Evolutionary conservation across 2,797 vertebrate genomes (phyloP).

Genomic region (Gallinago stenura): DNA sequence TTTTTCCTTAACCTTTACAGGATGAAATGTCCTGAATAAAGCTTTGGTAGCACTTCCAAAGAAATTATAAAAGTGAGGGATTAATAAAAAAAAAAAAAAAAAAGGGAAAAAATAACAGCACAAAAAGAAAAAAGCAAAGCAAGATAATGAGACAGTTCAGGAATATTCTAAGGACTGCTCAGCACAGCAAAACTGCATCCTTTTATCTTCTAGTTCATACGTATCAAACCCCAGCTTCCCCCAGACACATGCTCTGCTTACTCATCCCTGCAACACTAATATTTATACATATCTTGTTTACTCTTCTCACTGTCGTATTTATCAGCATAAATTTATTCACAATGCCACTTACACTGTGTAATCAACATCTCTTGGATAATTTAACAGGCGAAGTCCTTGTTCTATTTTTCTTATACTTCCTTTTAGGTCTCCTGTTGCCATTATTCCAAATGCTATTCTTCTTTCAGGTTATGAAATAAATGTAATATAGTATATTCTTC

Average conservation of each 20-base stretch:
- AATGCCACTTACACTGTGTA: conserved; percentile 83
- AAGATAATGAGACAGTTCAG: not conserved
- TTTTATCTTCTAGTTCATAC: not conserved
- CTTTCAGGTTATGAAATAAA: conserved; percentile 35
- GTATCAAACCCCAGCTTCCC: not conserved
- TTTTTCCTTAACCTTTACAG: not conserved
- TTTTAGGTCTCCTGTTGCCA: conserved; percentile 90
- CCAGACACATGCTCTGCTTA: not conserved
- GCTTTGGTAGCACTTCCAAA: not conserved
- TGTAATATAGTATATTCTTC: not conserved
- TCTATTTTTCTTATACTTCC: conserved; percentile 90
- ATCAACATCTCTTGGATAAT: conserved; percentile 88
- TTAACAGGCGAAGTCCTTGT: conserved; percentile 85
- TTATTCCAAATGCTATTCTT: conserved; percentile 50
- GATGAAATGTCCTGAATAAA: not conserved
- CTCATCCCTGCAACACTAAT: not conserved
- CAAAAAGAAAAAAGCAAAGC: not conserved
- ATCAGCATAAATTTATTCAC: not conserved
- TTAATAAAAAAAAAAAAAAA: not conserved
- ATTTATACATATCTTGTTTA: not conserved
- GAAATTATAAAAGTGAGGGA: not conserved
- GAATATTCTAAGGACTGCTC: not conserved
- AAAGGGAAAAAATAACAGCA: not conserved
- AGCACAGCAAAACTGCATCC: not conserved
- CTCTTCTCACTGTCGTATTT: not conserved